phyloP scores from a whole-genome alignment of 2,797 vertebrate genomes.

The Clangula hyemalis region DNA sequence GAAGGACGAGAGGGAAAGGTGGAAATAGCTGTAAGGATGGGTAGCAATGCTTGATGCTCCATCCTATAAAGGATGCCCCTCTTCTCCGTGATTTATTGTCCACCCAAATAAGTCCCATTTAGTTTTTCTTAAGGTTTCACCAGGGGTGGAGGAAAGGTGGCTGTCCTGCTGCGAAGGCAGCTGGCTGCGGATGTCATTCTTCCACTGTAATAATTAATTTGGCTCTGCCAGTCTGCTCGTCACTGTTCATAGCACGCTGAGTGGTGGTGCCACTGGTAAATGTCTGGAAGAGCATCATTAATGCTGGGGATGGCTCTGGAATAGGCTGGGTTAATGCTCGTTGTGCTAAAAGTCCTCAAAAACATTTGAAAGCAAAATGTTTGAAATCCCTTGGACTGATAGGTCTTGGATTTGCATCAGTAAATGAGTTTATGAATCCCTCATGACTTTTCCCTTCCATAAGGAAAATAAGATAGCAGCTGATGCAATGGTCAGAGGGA shows the following conservation, averaged over 20 bases:
- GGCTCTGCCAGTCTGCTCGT: background rate
- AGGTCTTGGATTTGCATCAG: background rate
- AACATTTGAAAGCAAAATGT: conserved; percentile 4
- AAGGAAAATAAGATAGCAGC: background rate
- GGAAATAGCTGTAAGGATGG: background rate
- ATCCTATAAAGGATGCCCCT: background rate
- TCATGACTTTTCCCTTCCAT: background rate
- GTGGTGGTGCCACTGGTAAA: background rate
- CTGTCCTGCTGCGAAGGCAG: background rate
- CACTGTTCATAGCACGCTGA: accelerated
- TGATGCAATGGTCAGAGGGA: background rate
- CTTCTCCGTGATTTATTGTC: accelerated
- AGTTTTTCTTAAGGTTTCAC: accelerated
- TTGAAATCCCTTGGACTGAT: conserved; percentile 20
- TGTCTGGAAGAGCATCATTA: background rate
- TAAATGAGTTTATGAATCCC: conserved; percentile 34
- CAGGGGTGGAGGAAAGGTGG: accelerated
- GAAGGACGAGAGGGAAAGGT: background rate
- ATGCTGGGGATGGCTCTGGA: background rate
- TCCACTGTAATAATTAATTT: background rate
- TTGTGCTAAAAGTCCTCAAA: background rate
- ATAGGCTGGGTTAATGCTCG: background rate
- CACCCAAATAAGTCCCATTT: background rate
- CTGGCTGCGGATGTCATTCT: background rate
- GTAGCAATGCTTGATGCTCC: background rate